Evolutionary conservation across 2,888 invertebrate species (phyloP), one percentile per base, ranked within the genome.

Genomic region (Galerucella calmariensis): DNA sequence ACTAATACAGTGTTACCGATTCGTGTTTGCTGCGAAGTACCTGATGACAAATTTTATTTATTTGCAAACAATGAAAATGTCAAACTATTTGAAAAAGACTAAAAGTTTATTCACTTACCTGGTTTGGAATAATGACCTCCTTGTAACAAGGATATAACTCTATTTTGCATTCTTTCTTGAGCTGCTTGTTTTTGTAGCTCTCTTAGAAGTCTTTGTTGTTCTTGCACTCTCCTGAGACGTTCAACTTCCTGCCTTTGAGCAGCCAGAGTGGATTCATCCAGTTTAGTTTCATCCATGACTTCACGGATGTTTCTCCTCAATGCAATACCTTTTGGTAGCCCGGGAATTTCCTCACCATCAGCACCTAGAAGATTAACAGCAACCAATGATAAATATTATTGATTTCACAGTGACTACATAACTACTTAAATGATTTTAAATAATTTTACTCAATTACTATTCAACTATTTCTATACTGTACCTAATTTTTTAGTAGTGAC

Each of bases 171-270:
- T 73, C 92, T 88, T 85, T 93, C 94, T 69, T 94, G 90, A 51
- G 93, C 92, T 80, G 94, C 93, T 86, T 95, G 94, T 80, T 93
- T 90, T 86, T 95, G 94, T 63, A 94, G 93, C 88, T 95, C 95
- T 82, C 95, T 90, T 72, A 95, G 92, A 58, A 95, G 92, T 82
- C 94, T 90, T 83, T 96, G 95, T 82, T 96, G 95, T 81, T 95
- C 95, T 84, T 95, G 95, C 12, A 96, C 95, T 66, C 95, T 89
- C 5, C 94, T 92, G 80, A 95, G 89, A 85, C 96, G 90, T 87
- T 98, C 97, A 79, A 95, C 94, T 89, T 98, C 98, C 86, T 96
- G 97, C 48, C 96, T 90, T 86, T 98, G 98, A 0, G 98, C 98
- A 35, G 94, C 94, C 70, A 97, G 88, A 2, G 98, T 98, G 14